Base-by-base conservation (phyloP, 1,140 invertebrate species). In the Orius insidiosus region DNA sequence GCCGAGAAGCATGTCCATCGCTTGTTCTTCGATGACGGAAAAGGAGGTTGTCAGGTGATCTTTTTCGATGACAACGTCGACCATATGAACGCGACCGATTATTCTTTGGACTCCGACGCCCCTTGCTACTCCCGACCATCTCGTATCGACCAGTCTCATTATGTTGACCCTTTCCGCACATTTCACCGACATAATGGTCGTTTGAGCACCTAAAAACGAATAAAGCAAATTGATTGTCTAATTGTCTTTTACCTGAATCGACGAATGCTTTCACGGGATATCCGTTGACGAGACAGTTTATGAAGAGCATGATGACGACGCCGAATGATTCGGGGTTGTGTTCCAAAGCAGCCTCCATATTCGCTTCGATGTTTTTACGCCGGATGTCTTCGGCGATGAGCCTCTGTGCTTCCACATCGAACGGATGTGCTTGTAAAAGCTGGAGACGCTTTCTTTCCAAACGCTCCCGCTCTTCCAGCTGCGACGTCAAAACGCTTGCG, bases 291-390 rank as follows among this genome's bases (percentile, higher is more conserved):
- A 40, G 80, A 59, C 88, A 93, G 60, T 93, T 85, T 46, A 98
- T 93, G 58, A 97, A 98, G 33, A 98, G 69, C 93, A 98, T 98
- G 10, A 86, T 78, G n/a, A 97, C 93, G n/a, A 87, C 90, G 40
- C 90, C 94, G 68, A 97, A 98, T 14, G 85, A 92, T 63, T 98
- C 93, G 0, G 94, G 94, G 66, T 93, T 90, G 60, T 88, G 92
- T 59, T 98, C 93, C 75, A 97, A 93, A 1, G 93, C 94, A 1
- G 88, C 88, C 59, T 96, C 89, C n/a, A n/a, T n/a, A n/a, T n/a
- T n/a, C n/a, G 85, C 85, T 68, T 96, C 89, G 49, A n/a, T n/a
- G n/a, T 96, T 96, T 60, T 93, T 89, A 57, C 89, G 82, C 54
- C 79, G 72, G 48, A 96, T 96, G 68, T 95, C 88, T 60, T 94